Conservation (phyloP, 1,140 invertebrate species). For the Holcopasites calliopsidis region DNA sequence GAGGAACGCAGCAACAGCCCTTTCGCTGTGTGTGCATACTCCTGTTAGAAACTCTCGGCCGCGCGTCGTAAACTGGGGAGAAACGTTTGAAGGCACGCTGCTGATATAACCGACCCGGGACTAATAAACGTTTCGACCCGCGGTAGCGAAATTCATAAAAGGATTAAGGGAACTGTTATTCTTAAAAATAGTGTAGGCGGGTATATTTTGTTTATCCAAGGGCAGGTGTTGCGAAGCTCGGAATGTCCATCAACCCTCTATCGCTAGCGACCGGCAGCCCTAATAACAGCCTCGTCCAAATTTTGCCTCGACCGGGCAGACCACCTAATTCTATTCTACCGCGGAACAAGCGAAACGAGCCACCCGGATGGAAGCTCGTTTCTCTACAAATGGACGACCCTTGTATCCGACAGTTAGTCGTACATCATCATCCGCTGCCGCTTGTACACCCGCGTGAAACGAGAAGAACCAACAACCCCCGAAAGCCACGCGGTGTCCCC, state of each 20-base stretch:
- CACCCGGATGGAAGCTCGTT: neutral
- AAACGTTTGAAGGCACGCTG: neutral
- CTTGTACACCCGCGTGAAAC: neutral
- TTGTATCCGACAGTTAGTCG: conserved; percentile 16
- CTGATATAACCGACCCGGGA: neutral
- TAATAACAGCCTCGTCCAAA: conserved; percentile 1
- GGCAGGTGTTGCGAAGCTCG: too few relatives aligned
- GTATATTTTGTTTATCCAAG: too few relatives aligned
- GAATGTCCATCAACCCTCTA: too few relatives aligned
- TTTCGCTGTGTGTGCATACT: conserved; percentile 32
- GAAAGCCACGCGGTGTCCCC: neutral
- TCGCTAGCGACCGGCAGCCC: too few relatives aligned
- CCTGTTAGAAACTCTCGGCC: conserved; percentile 24
- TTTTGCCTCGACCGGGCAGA: neutral
- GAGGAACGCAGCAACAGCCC: neutral
- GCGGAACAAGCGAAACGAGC: neutral
- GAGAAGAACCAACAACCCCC: neutral
- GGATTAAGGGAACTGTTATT: too few relatives aligned
- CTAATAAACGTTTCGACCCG: too few relatives aligned
- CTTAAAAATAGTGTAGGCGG: too few relatives aligned
- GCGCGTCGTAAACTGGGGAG: conserved; percentile 18
- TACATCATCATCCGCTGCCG: conserved; percentile 26
- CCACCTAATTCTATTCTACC: neutral
- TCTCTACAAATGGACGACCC: conserved; percentile 30
- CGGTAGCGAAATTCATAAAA: too few relatives aligned